Conservation (phyloP, 2,888 invertebrate species). For the Limnephilus marmoratus region DNA sequence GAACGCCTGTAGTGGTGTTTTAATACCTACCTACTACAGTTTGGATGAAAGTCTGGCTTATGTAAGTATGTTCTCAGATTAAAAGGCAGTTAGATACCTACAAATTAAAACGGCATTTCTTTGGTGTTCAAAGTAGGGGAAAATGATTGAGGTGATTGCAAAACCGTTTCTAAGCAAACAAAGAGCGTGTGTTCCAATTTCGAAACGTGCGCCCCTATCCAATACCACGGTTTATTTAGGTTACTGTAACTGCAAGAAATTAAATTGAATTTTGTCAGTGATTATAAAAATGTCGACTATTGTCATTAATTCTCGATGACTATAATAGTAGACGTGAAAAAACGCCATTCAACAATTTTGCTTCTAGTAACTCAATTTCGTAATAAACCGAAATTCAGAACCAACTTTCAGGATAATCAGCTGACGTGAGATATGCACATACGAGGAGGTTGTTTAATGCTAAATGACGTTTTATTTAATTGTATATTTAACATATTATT, state of each 20-base stretch:
- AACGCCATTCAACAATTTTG: no score
- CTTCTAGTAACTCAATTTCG: no score
- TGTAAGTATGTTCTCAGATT: not conserved
- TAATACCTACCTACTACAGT: not conserved
- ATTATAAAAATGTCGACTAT: not conserved
- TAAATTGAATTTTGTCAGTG: not conserved
- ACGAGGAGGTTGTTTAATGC: no score
- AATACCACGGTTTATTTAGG: not conserved
- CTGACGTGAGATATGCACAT: no score
- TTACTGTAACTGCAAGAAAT: conserved; percentile 15
- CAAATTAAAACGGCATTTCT: not conserved
- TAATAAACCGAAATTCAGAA: no score
- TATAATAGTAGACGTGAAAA: not conserved
- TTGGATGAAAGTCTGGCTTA: not conserved
- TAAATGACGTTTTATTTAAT: no score
- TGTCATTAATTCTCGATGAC: not conserved
- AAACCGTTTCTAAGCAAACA: conserved; percentile 12
- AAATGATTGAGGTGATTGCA: conserved; percentile 11
- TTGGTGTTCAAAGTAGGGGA: not conserved
- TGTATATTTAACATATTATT: no score
- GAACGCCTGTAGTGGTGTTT: no score
- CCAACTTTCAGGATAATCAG: no score
- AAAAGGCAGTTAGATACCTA: not conserved
- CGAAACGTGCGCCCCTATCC: conserved; percentile 37
- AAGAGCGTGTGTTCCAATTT: not conserved